Conservation (phyloP, 1,140 invertebrate genomes). For the Brachionus koreanus region DNA sequence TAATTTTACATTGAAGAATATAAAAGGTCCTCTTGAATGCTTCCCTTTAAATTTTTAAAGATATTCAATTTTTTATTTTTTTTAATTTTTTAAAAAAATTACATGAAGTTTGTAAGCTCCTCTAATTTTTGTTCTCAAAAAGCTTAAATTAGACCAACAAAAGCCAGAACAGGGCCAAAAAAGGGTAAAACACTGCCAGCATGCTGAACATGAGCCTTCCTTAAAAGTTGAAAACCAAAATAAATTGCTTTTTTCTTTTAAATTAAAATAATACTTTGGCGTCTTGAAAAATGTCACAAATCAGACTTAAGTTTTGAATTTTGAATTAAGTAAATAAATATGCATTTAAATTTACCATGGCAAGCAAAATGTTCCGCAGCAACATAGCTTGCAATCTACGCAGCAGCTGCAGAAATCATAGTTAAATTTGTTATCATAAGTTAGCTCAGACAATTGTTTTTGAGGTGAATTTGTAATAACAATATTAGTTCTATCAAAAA, state of each 20-base stretch:
- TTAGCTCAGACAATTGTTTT: constrained; percentile 16
- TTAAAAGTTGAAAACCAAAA: background rate
- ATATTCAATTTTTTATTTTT: background rate
- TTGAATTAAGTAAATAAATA: background rate
- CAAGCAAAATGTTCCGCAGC: constrained; percentile 35
- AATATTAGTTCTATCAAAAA: background rate
- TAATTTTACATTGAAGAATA: background rate
- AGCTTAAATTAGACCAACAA: constrained; percentile 32
- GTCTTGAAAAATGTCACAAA: constrained; percentile 8
- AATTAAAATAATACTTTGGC: constrained; percentile 5
- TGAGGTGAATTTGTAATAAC: background rate
- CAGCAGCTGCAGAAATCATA: constrained; percentile 29
- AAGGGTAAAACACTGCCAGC: constrained; percentile 38
- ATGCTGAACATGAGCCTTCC: constrained; percentile 35
- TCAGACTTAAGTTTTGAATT: background rate
- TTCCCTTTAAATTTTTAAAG: constrained; percentile 11
- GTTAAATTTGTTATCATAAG: constrained; percentile 29
- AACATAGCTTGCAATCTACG: background rate
- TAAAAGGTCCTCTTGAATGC: constrained; percentile 28
- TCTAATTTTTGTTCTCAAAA: constrained; percentile 37
- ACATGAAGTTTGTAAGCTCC: constrained; percentile 39
- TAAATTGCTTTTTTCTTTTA: background rate
- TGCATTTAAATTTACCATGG: constrained; percentile 17
- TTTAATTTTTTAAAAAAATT: background rate
- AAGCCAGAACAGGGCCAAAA: background rate